Evolutionary conservation across 2,797 vertebrate genomes (phyloP).

Genomic region (Buceros bicornis): DNA sequence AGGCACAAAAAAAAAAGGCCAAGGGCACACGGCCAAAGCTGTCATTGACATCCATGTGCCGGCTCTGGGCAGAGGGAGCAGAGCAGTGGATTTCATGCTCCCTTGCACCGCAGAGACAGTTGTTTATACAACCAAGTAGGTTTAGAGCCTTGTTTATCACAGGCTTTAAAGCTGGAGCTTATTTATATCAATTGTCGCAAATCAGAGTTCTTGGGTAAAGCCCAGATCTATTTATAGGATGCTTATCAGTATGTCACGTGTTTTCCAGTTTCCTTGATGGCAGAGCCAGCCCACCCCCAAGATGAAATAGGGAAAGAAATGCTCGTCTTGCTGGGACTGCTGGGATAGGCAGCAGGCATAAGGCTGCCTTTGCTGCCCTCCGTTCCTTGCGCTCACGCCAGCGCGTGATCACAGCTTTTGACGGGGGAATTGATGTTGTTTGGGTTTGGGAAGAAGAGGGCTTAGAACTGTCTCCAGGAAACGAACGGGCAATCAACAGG

Average conservation of each 20-base stretch:
- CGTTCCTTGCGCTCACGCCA: neutral
- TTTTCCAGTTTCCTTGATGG: neutral
- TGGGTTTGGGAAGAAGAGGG: neutral
- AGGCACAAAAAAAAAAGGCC: neutral
- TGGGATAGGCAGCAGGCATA: neutral
- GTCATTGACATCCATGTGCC: neutral
- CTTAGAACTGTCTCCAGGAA: neutral
- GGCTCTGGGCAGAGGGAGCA: neutral
- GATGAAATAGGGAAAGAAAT: neutral
- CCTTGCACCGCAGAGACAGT: neutral
- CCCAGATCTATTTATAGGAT: constrained; percentile 3
- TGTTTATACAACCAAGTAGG: neutral
- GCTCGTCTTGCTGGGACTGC: neutral
- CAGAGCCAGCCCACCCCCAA: neutral
- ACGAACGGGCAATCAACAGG: neutral
- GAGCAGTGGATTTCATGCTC: neutral
- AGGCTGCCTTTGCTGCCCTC: neutral
- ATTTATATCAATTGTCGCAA: neutral
- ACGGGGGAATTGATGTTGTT: neutral
- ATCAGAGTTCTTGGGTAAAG: neutral
- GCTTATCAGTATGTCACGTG: neutral
- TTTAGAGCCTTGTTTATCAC: neutral
- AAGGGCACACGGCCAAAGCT: neutral
- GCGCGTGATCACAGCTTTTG: neutral
- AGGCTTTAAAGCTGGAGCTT: neutral